Percentiles rank a stretch among this genome's conserved stretches.
These are phyloP conservation scores for Rhinella marina DNA, from an alignment of 2,797 vertebrate species.

Conservation along the genomic window DNA sequence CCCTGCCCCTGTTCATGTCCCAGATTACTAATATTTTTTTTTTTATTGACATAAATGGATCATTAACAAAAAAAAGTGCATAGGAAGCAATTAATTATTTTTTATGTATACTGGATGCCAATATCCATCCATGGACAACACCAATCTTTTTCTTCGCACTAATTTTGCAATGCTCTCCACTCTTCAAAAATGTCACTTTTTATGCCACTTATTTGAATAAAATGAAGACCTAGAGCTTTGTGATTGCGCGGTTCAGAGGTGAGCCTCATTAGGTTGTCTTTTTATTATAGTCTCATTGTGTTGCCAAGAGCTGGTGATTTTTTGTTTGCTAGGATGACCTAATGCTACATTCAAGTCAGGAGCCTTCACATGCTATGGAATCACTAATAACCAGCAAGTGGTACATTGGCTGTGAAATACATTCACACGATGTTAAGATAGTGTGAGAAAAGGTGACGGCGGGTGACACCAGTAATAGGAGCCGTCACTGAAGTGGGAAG, in stretches of 20 bases:
- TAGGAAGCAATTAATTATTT: neutral
- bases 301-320: constrained; percentile 33
- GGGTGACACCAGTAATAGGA: constrained; percentile 15
- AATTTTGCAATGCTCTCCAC: neutral
- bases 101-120: neutral
- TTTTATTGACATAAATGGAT: neutral
- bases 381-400: constrained; percentile 55
- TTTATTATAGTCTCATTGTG: neutral
- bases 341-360: constrained; percentile 29
- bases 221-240: neutral
- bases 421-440: constrained; percentile 41
- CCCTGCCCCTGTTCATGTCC: no score
- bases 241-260: constrained; percentile 19
- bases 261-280: constrained; percentile 22
- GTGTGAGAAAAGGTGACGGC: constrained; percentile 51
- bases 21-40: neutral
- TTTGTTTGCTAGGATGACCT: constrained; percentile 3
- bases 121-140: neutral
- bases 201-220: neutral
- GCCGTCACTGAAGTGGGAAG: constrained; percentile 8
- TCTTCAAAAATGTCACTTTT: constrained; percentile 6
- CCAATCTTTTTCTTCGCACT: neutral
- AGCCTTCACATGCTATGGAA: constrained; percentile 40
- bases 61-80: neutral
- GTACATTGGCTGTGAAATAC: constrained; percentile 48